Percentiles rank a stretch among this genome's conserved stretches.
phyloP scores from a whole-genome alignment of 64 coral and sea anemone species.

The Montipora sp. region DNA sequence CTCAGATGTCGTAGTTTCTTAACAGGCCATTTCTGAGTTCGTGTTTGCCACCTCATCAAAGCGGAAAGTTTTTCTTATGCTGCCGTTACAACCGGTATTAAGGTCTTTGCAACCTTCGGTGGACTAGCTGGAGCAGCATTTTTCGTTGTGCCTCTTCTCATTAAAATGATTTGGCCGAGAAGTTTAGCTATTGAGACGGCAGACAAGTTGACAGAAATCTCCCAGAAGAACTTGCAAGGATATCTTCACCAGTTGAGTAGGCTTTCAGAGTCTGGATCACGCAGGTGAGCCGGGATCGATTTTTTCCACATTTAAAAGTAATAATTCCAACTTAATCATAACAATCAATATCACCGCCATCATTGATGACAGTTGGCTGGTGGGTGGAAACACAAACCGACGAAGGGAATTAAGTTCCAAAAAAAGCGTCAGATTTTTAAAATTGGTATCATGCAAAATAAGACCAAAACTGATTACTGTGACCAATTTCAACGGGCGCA shows the following conservation, averaged over 20 bases:
- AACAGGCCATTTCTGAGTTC: no score
- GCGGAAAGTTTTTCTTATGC: neutral
- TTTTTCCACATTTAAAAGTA: neutral
- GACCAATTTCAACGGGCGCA: no score
- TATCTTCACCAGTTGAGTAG: slow-evolving; percentile 45
- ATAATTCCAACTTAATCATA: no score
- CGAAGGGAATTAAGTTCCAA: no score
- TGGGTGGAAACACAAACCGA: no score
- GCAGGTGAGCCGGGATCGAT: slow-evolving; percentile 14
- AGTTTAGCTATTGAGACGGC: slow-evolving; percentile 74
- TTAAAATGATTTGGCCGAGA: slow-evolving; percentile 63
- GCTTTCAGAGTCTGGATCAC: slow-evolving; percentile 38
- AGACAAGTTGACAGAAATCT: slow-evolving; percentile 69
- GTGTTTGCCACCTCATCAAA: no score
- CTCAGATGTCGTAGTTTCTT: no score
- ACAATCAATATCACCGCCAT: no score
- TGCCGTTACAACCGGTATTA: neutral
- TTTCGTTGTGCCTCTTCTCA: slow-evolving; percentile 65
- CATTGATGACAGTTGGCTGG: no score
- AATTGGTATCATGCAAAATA: no score
- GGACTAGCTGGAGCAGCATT: slow-evolving; percentile 43
- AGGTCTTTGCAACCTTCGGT: slow-evolving; percentile 7
- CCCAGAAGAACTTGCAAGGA: slow-evolving; percentile 60
- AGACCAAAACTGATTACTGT: no score
- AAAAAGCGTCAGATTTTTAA: no score